Evolutionary conservation across 92 coral and sea anemone species (phyloP), one percentile per base, ranked within the genome.

Genomic region (Meandrina meandrites): DNA sequence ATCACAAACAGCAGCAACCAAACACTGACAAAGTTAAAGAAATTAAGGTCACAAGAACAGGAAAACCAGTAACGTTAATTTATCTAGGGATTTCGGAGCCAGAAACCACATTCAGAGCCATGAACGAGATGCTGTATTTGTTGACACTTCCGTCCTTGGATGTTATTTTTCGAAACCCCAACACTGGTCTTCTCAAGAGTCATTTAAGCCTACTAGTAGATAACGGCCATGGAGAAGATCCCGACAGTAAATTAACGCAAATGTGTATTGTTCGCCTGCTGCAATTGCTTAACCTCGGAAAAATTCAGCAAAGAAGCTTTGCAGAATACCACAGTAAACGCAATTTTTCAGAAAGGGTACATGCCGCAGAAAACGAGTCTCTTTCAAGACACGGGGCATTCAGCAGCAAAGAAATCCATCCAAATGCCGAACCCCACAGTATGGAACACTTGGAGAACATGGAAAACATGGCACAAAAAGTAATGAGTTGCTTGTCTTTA

Each of bases 241-340:
- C 94, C 13, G 90, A 91, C 68, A 91, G 92, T 47, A 92, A 85
- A 30, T 81, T 85, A 17, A 89, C 94, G 1, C 88, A 92, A 67
- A 89, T 92, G 94, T 85, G 90, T 37, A 74, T 92, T 84, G 94
- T 72, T 18, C 62, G 92, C 14, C 81, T 92, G 37, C 66, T 89
- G 42, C 34, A 48, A 5, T 68, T 89, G 15, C 67, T 92, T 21
- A 62, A 79, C 7, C 53, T 92, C n/a, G 31, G 35, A 8, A 86
- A 86, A 24, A 82, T 92, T 28, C 66, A 60, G 15, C 90, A 89
- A 79, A 57, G 88, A 76, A 11, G 79, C 24, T 89, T 88, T 91
- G 94, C 94, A 2, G 92, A 92, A 60, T 89, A 89, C 78, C 94
- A 92, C 86, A 92, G 94, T 86, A 92, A 86, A 69, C 76, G 89